These are phyloP conservation scores for Crotophaga sulcirostris DNA, from an alignment of 2,113 vertebrate species.

Conservation along the genomic window DNA sequence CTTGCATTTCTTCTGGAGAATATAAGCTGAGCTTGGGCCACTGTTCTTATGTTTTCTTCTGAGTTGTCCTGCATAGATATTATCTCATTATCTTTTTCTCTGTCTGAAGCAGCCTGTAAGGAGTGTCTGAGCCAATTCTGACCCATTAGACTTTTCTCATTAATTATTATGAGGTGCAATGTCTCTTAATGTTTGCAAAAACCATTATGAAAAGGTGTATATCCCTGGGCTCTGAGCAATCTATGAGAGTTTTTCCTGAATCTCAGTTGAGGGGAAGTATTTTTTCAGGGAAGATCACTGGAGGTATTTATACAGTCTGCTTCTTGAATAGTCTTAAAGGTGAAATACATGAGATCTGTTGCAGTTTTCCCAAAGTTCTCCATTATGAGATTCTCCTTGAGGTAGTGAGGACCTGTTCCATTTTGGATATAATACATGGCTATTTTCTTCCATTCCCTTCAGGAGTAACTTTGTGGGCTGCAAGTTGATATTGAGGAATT, in stretches of 20 bases:
- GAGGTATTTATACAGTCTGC: not conserved
- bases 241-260: not conserved
- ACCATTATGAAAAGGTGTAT: not conserved
- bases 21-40: not conserved
- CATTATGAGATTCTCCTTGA: not conserved
- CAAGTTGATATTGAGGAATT: not conserved
- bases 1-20: not conserved
- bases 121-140: not conserved
- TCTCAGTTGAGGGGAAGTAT: not conserved
- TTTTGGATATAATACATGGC: not conserved
- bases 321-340: not conserved
- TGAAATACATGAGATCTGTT: not conserved
- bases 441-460: not conserved
- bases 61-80: not conserved
- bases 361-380: not conserved
- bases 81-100: not conserved
- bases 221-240: not conserved
- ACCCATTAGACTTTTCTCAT: not conserved
- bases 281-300: not conserved
- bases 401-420: not conserved
- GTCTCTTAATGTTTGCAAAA: not conserved
- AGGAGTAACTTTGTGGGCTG: not conserved
- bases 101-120: not conserved
- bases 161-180: not conserved
- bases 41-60: not conserved